A percentile compares a stretch with the other conserved stretches of the same genome.
phyloP scores from a whole-genome alignment of 2,888 invertebrate genomes.

The Lasius fuliginosus region DNA sequence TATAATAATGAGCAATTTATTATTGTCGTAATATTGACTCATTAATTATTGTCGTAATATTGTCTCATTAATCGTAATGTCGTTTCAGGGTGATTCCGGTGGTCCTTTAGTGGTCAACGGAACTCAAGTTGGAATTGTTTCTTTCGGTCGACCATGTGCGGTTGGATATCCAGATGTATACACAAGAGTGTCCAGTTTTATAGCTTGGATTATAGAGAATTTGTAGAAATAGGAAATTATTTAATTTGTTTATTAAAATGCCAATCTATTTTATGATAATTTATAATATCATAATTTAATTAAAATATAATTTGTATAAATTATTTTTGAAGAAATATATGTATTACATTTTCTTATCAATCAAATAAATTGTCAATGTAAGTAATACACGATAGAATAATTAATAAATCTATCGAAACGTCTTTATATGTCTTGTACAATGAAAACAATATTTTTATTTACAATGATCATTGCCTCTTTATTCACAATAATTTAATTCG shows the following conservation, averaged over 20 bases:
- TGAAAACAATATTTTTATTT: neutral
- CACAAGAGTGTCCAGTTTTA: constrained; percentile 70
- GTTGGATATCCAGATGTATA: constrained; percentile 75
- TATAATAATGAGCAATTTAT: neutral
- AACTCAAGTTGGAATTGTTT: constrained; percentile 75
- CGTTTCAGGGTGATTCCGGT: constrained; percentile 72
- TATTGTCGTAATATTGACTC: neutral
- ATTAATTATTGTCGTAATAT: neutral
- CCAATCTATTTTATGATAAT: neutral
- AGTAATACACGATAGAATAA: neutral
- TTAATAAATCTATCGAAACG: neutral
- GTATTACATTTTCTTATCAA: neutral
- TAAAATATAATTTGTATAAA: neutral
- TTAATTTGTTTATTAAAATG: neutral
- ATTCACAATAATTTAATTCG: neutral
- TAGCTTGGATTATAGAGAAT: constrained; percentile 70
- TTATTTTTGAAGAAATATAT: constrained; percentile 12
- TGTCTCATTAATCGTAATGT: neutral
- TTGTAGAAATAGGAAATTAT: neutral
- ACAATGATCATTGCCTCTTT: neutral
- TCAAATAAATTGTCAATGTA: constrained; percentile 10
- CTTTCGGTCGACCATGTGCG: constrained; percentile 76
- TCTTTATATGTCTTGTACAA: neutral
- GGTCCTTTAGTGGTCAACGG: constrained; percentile 67
- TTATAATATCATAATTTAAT: neutral